phyloP scores from a whole-genome alignment of 2,113 vertebrate genomes.

The Heterotis niloticus region DNA sequence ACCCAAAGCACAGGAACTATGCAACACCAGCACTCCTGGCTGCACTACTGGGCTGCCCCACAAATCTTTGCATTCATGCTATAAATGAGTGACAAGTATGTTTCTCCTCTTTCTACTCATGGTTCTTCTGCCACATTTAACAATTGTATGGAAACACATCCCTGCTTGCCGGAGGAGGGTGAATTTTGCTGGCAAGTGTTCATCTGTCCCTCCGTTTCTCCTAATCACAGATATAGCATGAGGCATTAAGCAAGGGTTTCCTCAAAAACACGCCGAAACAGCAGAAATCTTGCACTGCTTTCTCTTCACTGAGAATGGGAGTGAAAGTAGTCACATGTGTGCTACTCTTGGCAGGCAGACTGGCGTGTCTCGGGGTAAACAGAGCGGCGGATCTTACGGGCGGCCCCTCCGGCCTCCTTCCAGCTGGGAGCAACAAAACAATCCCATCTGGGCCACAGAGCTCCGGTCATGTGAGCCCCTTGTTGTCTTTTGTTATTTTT shows the following conservation, averaged over 20 bases:
- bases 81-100: not conserved
- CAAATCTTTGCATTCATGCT: not conserved
- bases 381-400: slow-evolving; percentile 28
- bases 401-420: slow-evolving; percentile 25
- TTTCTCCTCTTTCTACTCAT: not conserved
- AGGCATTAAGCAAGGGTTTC: slow-evolving; percentile 31
- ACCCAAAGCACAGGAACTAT: too few relatives aligned
- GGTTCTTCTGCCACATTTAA: slow-evolving; percentile 6
- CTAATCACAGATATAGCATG: slow-evolving; percentile 36
- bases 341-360: not conserved
- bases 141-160: slow-evolving; percentile 9
- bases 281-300: not conserved
- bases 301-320: not conserved
- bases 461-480: slow-evolving; percentile 22
- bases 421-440: slow-evolving; percentile 38
- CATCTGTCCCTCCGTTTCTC: slow-evolving; percentile 7
- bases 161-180: slow-evolving; percentile 12
- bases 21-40: too few relatives aligned
- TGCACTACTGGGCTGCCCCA: too few relatives aligned
- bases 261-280: not conserved
- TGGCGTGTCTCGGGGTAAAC: slow-evolving; percentile 20
- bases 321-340: slow-evolving; percentile 3
- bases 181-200: slow-evolving; percentile 16
- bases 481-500: slow-evolving; percentile 6
- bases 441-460: slow-evolving; percentile 49